Base-by-base conservation (phyloP, 30 jellyfish, hydroid and myxozoan genomes). In the Hydra vulgaris region DNA sequence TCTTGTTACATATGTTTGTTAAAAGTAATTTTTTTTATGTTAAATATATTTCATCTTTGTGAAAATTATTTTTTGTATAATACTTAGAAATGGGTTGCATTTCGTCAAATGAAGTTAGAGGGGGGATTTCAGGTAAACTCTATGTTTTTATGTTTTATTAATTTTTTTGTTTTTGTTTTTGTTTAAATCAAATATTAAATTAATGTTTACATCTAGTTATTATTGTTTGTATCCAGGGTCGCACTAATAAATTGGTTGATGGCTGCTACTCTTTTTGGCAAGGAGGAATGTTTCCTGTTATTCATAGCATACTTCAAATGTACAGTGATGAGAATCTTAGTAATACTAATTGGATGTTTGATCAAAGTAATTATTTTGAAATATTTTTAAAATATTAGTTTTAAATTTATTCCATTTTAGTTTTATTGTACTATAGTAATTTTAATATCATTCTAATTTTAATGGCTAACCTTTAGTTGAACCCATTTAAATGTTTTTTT, bases 191-290 rank as follows among this genome's bases (percentile, higher is more conserved):
- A n/a, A 23, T 24, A 3, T 24, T 15, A 20, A 69, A 20, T 7
- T 20, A 3, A 23, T 24, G 25, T 69, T 5, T 40, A 40, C 61
- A 40, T 3, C 61, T 40, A 40, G 12, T 40, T 40, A 3, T 3
- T 12, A 40, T 3, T 73, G 12, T 73, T 0, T 73, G 21, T 52
- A 55, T 78, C 66, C 72, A 91, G 98, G 98, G 98, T 25, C 83
- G 98, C 27, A 84, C 95, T 61, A 91, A 91, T 53, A 91, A 91
- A 66, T 79, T 91, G 20, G 98, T 91, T 5, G 98, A 91, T 80
- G 98, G 98, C 8, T 91, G 98, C 26, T 91, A 91, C 87, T 91
- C 98, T 22, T 84, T 91, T 71, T 91, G 98, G 98, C 98, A 91
- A 86, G 98, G 98, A 26, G 98, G 90, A 7, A 18, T 84, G 23